Base-by-base conservation (phyloP, 1,140 invertebrate genomes). In the Magallana ariakensis region DNA sequence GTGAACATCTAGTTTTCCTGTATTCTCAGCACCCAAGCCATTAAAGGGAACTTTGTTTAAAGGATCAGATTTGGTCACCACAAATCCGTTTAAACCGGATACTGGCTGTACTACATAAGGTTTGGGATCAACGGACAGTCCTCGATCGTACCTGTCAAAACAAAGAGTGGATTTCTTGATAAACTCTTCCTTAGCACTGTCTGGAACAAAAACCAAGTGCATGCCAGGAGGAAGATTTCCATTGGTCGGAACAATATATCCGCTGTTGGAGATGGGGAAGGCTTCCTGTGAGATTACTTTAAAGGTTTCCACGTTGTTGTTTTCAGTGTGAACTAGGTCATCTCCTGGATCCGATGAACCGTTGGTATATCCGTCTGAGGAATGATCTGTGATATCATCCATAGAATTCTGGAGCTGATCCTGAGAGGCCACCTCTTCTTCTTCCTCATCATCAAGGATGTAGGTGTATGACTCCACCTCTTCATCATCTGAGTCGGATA, bases 211-310 rank as follows among this genome's bases (percentile, higher is more conserved):
- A 75, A 75, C 66, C 19, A 75, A 26, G 22, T 75, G 66, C 66
- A 75, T 75, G 66, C 66, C 66, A 26, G 66, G 66, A 26, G 66
- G 66, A 19, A 75, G 33, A 75, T 19, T 75, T 11, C 66, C 66
- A 75, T 75, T 22, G 22, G 66, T 75, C 15, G 66, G 66, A 75
- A 75, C 66, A 75, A 75, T 75, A 26, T 75, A 75, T 13, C 66
- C 66, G 33, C 33, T 75, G 66, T 75, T 75, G 11, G 66, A 75
- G 22, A 75, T 75, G 19, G 66, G 66, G 33, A 75, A 75, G 66
- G 66, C 66, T 26, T 75, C 66, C 11, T 75, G 66, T 75, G 66
- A 75, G 66, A 75, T 75, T 26, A 75, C 66, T 75, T 75, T 75
- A 13, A 75, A 75, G 13, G 66, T 75, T 75, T 75, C 66, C 3